Percentiles rank a stretch among this genome's conserved stretches.
phyloP scores from a whole-genome alignment of 37 sponge, comb jelly and placozoan genomes.

The Spongilla lacustris region DNA sequence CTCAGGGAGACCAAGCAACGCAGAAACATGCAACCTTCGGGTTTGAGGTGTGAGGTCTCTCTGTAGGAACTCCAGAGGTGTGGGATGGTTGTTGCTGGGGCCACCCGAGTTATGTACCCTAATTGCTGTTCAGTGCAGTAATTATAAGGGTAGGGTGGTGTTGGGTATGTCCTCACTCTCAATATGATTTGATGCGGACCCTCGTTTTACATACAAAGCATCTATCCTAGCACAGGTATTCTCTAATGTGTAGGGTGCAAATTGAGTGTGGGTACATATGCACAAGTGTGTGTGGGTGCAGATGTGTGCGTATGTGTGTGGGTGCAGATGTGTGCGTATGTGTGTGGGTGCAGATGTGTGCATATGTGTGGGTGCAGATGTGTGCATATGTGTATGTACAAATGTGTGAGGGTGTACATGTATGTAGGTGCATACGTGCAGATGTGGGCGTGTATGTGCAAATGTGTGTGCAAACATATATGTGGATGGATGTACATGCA shows the following conservation, averaged over 20 bases:
- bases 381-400: no score
- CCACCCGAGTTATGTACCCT: conserved; percentile 24
- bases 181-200: conserved; percentile 30
- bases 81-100: conserved; percentile 16
- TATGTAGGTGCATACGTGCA: not conserved
- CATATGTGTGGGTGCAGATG: no score
- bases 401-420: no score
- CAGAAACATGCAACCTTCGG: not conserved
- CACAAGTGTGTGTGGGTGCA: no score
- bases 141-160: not conserved
- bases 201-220: conserved; percentile 33
- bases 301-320: no score
- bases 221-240: conserved; percentile 74
- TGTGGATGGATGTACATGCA: not conserved
- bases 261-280: not conserved
- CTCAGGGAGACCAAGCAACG: conserved; percentile 34
- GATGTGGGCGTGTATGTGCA: no score
- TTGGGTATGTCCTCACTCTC: not conserved
- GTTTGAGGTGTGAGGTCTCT: conserved; percentile 10
- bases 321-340: not conserved
- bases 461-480: no score
- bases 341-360: not conserved
- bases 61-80: conserved; percentile 44
- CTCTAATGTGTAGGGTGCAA: not conserved
- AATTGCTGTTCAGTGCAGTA: conserved; percentile 3